These are phyloP conservation scores for Psittacula cyanocephala DNA, from an alignment of 2,113 vertebrate species.

Conservation along the genomic window DNA sequence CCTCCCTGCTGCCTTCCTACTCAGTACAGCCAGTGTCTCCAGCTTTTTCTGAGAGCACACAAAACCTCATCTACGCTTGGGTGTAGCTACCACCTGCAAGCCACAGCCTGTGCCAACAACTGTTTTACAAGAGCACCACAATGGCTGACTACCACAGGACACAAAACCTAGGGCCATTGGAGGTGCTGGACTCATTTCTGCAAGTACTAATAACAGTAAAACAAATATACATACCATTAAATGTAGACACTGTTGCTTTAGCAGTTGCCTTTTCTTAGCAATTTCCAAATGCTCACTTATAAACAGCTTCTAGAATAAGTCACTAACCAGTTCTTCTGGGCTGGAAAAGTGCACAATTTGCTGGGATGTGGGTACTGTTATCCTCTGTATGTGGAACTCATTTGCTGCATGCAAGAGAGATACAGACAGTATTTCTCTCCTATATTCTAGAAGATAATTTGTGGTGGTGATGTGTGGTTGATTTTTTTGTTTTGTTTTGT, in stretches of 20 bases:
- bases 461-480: not conserved
- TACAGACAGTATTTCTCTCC: not conserved
- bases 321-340: not conserved
- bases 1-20: not conserved
- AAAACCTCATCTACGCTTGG: not conserved
- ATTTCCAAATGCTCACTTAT: not conserved
- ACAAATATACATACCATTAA: not conserved
- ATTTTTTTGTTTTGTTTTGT: not conserved
- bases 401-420: not conserved
- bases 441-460: not conserved
- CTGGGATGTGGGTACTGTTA: not conserved
- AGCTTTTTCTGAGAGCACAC: not conserved
- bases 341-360: not conserved
- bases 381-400: not conserved
- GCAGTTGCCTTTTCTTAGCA: not conserved
- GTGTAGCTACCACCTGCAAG: not conserved
- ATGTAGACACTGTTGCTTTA: not conserved
- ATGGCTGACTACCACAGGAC: not conserved
- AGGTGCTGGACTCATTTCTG: not conserved
- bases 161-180: not conserved
- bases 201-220: not conserved
- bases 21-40: rapidly evolving
- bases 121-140: not conserved
- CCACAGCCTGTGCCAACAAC: not conserved
- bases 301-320: not conserved